A percentile compares a stretch with the other conserved stretches of the same genome.
Evolutionary conservation across 2,888 invertebrate species (phyloP).

Genomic region (Bembecia ichneumoniformis): DNA sequence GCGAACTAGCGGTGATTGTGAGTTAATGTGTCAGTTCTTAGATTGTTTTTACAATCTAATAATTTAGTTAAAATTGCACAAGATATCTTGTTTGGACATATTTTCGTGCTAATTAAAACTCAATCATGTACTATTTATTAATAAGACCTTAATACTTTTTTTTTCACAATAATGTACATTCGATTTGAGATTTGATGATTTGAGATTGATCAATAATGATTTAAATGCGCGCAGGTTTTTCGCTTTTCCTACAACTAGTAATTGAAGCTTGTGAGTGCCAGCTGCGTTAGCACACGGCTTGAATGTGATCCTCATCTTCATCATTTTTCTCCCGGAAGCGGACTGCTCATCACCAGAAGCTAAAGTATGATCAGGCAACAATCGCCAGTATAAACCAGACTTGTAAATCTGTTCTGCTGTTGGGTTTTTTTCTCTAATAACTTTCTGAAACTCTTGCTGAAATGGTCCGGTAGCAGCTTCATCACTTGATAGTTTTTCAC

Average conservation of each 20-base stretch:
- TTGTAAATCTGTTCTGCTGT: conserved; percentile 20
- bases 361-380: conserved; percentile 16
- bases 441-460: conserved; percentile 18
- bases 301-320: conserved; percentile 17
- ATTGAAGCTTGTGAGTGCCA: conserved; percentile 17
- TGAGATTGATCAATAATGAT: no score
- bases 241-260: conserved; percentile 19
- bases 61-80: no score
- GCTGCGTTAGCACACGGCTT: conserved; percentile 25
- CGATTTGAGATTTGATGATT: no score
- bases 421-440: conserved; percentile 17
- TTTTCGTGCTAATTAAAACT: no score
- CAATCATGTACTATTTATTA: no score
- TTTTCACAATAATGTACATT: no score
- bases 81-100: no score
- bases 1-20: no score
- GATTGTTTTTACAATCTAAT: no score
- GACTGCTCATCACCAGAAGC: conserved; percentile 14
- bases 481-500: conserved; percentile 22
- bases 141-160: no score
- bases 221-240: conserved; percentile 17
- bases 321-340: conserved; percentile 9
- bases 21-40: no score
- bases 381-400: conserved; percentile 16
- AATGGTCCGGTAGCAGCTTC: conserved; percentile 17